phyloP scores from a whole-genome alignment of 2,888 invertebrate species.

The Dynastes tityus region DNA sequence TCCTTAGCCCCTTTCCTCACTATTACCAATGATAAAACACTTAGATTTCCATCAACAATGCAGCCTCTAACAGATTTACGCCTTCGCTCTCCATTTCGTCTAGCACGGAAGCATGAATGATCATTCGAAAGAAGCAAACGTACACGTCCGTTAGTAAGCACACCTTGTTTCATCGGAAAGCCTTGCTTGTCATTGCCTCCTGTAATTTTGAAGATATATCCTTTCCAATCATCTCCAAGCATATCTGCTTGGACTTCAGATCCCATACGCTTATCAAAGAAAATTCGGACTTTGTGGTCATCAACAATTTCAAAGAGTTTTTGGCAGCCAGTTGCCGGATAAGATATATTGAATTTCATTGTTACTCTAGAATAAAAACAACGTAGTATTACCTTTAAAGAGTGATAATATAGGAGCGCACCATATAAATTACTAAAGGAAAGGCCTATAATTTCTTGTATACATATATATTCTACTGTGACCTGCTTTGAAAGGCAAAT shows the following conservation, averaged over 20 bases:
- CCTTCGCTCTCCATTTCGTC: constrained; percentile 95
- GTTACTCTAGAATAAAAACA: constrained; percentile 42
- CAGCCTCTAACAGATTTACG: constrained; percentile 98
- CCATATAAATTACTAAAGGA: too few relatives aligned
- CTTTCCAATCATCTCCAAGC: constrained; percentile 98
- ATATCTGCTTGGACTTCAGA: constrained; percentile 94
- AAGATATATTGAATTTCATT: constrained; percentile 93
- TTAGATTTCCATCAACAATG: constrained; percentile 96
- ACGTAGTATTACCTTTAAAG: neutral
- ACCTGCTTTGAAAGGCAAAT: neutral
- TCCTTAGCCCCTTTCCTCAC: constrained; percentile 94
- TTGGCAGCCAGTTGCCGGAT: constrained; percentile 98
- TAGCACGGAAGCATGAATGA: constrained; percentile 94
- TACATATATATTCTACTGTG: constrained; percentile 1
- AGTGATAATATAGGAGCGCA: too few relatives aligned
- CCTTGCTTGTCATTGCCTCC: constrained; percentile 99
- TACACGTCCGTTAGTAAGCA: constrained; percentile 94
- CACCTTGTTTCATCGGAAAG: constrained; percentile 99
- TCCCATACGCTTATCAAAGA: constrained; percentile 99
- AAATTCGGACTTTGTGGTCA: constrained; percentile 96
- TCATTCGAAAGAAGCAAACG: constrained; percentile 93
- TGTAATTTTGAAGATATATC: constrained; percentile 93
- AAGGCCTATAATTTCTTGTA: neutral
- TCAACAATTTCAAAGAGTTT: constrained; percentile 97
- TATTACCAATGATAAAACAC: constrained; percentile 92